Percentiles rank a stretch among this genome's conserved stretches.
Conservation (phyloP, 1,140 invertebrate genomes). For the Condylostylus longicornis region DNA sequence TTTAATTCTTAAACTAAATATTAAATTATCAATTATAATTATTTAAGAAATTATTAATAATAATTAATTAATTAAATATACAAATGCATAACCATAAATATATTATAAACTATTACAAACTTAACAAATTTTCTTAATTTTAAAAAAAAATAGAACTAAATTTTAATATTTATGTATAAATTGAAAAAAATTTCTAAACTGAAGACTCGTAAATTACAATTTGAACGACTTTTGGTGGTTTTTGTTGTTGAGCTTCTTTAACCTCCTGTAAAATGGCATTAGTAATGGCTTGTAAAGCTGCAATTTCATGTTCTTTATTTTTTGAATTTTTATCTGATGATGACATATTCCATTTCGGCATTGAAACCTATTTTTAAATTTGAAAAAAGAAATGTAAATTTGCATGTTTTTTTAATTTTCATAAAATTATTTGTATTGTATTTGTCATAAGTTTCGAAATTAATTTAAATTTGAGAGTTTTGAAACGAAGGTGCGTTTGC, state of each 20-base stretch:
- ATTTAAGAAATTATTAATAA: no score
- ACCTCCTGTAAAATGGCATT: constrained; percentile 46
- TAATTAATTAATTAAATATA: no score
- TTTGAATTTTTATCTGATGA: constrained; percentile 30
- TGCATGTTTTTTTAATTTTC: background rate
- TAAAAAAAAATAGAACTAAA: no score
- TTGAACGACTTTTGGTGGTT: constrained; percentile 51
- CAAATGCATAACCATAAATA: no score
- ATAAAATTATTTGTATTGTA: background rate
- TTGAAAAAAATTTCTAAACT: no score
- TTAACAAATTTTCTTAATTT: no score
- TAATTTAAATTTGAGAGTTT: no score
- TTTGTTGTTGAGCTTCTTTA: constrained; percentile 30
- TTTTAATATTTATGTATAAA: no score
- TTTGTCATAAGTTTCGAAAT: background rate
- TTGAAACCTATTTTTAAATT: constrained; percentile 39
- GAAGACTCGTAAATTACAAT: constrained; percentile 74
- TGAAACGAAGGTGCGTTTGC: no score
- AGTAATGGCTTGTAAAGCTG: constrained; percentile 55
- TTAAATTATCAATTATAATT: no score
- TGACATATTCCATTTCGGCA: constrained; percentile 32
- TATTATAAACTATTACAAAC: no score
- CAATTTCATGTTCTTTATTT: constrained; percentile 44
- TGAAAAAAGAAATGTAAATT: background rate
- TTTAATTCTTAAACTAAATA: no score